phyloP scores from a whole-genome alignment of 2,888 invertebrate species.

The Colostygia pectinataria region DNA sequence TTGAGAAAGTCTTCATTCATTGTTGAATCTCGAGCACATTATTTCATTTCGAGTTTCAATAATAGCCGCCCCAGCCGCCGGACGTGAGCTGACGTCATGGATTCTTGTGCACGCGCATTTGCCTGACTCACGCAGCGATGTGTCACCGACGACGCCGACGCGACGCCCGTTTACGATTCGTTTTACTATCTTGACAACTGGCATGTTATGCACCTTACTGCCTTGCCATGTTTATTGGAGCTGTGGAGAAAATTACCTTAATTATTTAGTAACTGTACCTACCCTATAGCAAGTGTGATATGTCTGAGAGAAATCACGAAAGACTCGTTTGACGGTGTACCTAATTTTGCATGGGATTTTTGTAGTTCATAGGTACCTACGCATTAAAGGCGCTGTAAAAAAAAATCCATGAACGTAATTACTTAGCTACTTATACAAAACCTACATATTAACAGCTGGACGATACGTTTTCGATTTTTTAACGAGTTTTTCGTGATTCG shows the following conservation, averaged over 20 bases:
- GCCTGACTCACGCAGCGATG: conserved; percentile 54
- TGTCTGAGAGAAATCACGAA: no score
- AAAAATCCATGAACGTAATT: no score
- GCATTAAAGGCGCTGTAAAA: no score
- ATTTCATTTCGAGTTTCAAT: conserved; percentile 29
- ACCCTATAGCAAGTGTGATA: no score
- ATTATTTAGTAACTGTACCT: no score
- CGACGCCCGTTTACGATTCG: background rate
- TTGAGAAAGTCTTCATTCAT: background rate
- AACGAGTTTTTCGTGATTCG: no score
- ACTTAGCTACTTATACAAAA: no score
- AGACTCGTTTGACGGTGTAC: no score
- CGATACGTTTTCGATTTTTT: no score
- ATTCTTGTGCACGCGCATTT: conserved; percentile 65
- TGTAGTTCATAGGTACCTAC: no score
- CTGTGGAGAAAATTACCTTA: background rate
- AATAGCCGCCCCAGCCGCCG: conserved; percentile 62
- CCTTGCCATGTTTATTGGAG: conserved; percentile 29
- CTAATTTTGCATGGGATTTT: no score
- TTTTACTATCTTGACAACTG: background rate
- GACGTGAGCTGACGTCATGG: conserved; percentile 74
- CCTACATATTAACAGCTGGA: no score
- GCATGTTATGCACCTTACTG: conserved; percentile 17
- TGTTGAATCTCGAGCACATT: background rate
- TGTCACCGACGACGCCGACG: conserved; percentile 56